Evolutionary conservation across 2,113 vertebrate species (phyloP), one percentile per base, ranked within the genome.

Genomic region (Strigops habroptila): DNA sequence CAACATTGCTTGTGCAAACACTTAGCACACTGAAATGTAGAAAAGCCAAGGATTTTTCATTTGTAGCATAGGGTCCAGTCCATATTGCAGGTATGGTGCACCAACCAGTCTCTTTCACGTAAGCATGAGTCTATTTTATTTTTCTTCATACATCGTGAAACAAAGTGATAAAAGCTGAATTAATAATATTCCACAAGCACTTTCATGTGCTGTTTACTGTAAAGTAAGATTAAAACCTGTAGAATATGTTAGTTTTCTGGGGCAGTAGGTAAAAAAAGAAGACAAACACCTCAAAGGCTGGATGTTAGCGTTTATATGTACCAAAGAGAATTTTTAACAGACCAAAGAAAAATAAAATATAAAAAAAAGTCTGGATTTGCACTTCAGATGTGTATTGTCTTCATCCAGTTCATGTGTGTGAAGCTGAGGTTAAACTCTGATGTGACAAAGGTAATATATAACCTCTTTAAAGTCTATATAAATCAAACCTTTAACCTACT

Each of bases 391-490:
- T 76, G 8, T n/a, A 57, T 75, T 94, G 69, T 97, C 82, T 95
- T 94, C 69, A 91, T 82, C 76, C 65, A 88, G 41, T 91, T 94
- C 60, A 48, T 86, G 88, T 86, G 55, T 85, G 67, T 81, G 81
- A 82, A 77, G 83, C 79, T 87, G 88, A 95, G 94, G 81, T 92
- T 96, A 89, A 93, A 90, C 48, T 78, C 70, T 70, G 73, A 85
- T 92, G 43, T 91, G 87, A 95, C 60, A 93, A 93, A 94, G 59
- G 70, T 83, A 69, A 30, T 76, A 41, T 80, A 49, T 93, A 95
- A 89, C 88, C 65, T 96, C 85, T 97, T 93, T 96, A 96, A 95
- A 95, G 90, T 96, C 63, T 93, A 59, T 93, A 82, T 95, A 95
- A 93, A 95, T 96, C 81, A 94, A 95, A 86, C 94, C 57, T 96